Evolutionary conservation across 2,113 vertebrate genomes (phyloP).

Genomic region (Tetraodon nigroviridis): DNA sequence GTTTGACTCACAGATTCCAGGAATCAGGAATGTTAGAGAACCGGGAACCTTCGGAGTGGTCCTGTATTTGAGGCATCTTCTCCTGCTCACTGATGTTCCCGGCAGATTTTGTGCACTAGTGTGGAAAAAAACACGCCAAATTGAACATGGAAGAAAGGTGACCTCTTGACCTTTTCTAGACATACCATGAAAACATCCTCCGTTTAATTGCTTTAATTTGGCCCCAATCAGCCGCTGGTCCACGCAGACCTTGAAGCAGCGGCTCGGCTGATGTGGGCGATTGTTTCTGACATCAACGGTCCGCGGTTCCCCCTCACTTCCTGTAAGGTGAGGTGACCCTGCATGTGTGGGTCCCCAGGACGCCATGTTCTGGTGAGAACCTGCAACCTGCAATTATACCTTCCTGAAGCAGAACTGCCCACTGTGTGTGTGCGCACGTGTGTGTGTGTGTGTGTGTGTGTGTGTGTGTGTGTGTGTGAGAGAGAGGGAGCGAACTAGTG

Average conservation of each 20-base stretch:
- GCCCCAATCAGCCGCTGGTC: neutral
- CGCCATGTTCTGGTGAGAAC: conserved; percentile 20
- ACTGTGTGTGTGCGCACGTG: conserved; percentile 4
- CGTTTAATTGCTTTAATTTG: conserved; percentile 6
- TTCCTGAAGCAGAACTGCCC: conserved; percentile 33
- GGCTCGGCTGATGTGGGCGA: conserved; percentile 18
- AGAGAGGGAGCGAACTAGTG: conserved; percentile 18
- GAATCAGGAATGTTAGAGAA: neutral
- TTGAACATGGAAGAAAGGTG: conserved; percentile 10
- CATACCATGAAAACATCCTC: conserved; percentile 15
- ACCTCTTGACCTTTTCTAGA: conserved; percentile 8
- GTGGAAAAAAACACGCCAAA: neutral
- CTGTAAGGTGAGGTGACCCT: conserved; percentile 42
- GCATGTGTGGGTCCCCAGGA: conserved; percentile 9
- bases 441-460: conserved; percentile 9
- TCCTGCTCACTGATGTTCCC: too few species aligned
- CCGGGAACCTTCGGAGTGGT: too few species aligned
- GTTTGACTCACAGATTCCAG: neutral
- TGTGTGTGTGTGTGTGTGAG: conserved; percentile 7
- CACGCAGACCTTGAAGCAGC: neutral
- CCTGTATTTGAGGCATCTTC: too few species aligned
- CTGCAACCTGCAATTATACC: conserved; percentile 52
- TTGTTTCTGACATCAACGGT: conserved; percentile 31
- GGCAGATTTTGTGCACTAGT: too few species aligned
- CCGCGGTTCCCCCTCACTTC: conserved; percentile 15